phyloP scores from a whole-genome alignment of 2,888 invertebrate species.

The Hipparchia semele region DNA sequence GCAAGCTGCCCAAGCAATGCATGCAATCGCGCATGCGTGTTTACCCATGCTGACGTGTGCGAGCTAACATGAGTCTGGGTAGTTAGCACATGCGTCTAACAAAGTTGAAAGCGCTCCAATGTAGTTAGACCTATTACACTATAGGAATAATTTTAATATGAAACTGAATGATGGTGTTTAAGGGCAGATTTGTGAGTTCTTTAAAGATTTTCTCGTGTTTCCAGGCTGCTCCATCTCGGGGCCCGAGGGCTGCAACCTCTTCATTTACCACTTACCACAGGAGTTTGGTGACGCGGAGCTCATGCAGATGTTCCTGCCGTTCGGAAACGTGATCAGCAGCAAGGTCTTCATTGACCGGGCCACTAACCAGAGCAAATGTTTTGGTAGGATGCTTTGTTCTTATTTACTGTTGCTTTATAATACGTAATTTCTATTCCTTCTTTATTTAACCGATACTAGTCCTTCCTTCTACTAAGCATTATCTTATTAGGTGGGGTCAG shows the following conservation, averaged over 20 bases:
- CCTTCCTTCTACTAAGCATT: no score
- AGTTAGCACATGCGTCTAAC: no score
- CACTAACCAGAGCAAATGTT: conserved; percentile 99
- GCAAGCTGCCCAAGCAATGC: no score
- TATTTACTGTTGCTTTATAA: not conserved
- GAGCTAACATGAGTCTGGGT: no score
- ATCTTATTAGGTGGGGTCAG: no score
- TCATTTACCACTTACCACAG: conserved; percentile 99
- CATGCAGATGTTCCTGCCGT: conserved; percentile 99
- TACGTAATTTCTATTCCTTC: no score
- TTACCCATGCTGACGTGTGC: no score
- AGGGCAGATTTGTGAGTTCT: conserved; percentile 83
- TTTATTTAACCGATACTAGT: no score
- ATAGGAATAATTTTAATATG: conserved; percentile 16
- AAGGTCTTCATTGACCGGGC: conserved; percentile 99
- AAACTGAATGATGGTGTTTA: conserved; percentile 53
- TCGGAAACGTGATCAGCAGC: conserved; percentile 99
- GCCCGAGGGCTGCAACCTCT: conserved; percentile 99
- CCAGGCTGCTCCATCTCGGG: conserved; percentile 98
- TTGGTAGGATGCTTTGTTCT: conserved; percentile 88
- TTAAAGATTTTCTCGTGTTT: conserved; percentile 88
- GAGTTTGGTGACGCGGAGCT: conserved; percentile 99
- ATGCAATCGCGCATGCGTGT: no score
- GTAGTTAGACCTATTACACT: not conserved
- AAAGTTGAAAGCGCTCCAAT: not conserved